These are phyloP conservation scores for Caenorhabditis sp. DNA, from an alignment of 2,888 invertebrate genomes.

Conservation along the genomic window DNA sequence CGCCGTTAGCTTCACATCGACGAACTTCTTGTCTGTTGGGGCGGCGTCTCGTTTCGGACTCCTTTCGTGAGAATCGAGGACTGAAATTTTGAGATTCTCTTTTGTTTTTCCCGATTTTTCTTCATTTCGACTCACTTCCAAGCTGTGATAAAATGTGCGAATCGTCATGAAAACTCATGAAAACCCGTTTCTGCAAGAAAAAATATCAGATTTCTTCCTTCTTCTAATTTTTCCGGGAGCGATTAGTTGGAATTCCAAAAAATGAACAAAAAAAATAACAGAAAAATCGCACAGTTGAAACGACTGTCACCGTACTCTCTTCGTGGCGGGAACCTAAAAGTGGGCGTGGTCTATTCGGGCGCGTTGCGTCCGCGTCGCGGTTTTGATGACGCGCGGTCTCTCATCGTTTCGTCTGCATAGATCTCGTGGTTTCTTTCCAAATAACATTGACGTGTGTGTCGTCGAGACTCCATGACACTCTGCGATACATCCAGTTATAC, in stretches of 20 bases:
- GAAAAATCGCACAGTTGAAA: constrained; percentile 57
- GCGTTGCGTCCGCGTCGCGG: constrained; percentile 37
- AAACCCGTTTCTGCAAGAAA: constrained; percentile 56
- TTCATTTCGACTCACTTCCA: constrained; percentile 79
- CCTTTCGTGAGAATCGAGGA: constrained; percentile 73
- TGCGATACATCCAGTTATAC: constrained; percentile 1
- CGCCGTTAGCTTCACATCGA: constrained; percentile 66
- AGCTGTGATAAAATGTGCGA: constrained; percentile 75
- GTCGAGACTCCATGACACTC: constrained; percentile 1
- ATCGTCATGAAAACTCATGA: constrained; percentile 74
- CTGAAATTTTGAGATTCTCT: too few relatives aligned
- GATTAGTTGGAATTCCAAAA: constrained; percentile 29
- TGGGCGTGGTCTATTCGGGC: neutral
- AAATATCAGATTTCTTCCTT: constrained; percentile 18
- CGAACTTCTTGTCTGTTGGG: constrained; percentile 63
- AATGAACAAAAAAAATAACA: neutral
- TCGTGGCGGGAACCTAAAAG: constrained; percentile 6
- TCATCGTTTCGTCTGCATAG: neutral
- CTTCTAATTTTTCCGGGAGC: constrained; percentile 14
- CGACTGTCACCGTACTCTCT: constrained; percentile 52
- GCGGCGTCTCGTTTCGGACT: constrained; percentile 68
- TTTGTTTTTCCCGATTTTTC: too few relatives aligned
- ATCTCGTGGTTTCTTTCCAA: constrained; percentile 55
- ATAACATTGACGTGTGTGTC: constrained; percentile 33
- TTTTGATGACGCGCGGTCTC: constrained; percentile 48